These are phyloP conservation scores for Drosophila vallismaia DNA, from an alignment of 2,888 invertebrate genomes.

Conservation along the genomic window DNA sequence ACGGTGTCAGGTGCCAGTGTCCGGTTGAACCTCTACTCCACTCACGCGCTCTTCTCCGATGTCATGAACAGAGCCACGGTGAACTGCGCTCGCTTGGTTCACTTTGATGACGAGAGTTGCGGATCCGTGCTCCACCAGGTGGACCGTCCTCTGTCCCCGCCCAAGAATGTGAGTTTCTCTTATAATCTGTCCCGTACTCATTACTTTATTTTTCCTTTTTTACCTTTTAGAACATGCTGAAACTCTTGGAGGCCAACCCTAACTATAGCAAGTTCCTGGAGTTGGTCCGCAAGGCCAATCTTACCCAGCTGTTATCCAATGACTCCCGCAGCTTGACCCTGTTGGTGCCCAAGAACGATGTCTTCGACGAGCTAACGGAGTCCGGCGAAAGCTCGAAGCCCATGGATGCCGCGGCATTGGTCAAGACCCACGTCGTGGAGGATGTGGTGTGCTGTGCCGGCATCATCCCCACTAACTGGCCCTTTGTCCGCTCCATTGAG, in stretches of 20 bases:
- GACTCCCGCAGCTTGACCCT: slow-evolving; percentile 80
- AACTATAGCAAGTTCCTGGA: slow-evolving; percentile 83
- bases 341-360: slow-evolving; percentile 83
- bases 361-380: slow-evolving; percentile 81
- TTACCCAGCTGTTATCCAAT: slow-evolving; percentile 80
- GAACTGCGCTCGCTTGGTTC: slow-evolving; percentile 87
- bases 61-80: slow-evolving; percentile 87
- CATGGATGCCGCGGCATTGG: slow-evolving; percentile 74
- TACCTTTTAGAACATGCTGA: slow-evolving; percentile 72
- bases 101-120: slow-evolving; percentile 87
- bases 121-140: slow-evolving; percentile 88
- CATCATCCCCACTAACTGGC: slow-evolving; percentile 83
- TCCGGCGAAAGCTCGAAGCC: slow-evolving; percentile 66
- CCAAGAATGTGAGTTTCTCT: slow-evolving; percentile 72
- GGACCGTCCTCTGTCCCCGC: slow-evolving; percentile 85
- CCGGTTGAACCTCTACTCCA: slow-evolving; percentile 87
- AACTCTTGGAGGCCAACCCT: slow-evolving; percentile 80
- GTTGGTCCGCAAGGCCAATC: slow-evolving; percentile 80
- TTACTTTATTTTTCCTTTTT: neutral
- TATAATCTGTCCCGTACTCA: neutral
- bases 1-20: slow-evolving; percentile 85
- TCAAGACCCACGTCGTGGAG: slow-evolving; percentile 83
- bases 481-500: slow-evolving; percentile 83
- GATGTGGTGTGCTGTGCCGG: slow-evolving; percentile 84
- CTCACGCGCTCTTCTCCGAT: slow-evolving; percentile 85